These are phyloP conservation scores for Rhyacichthys aspro DNA, from an alignment of 2,797 vertebrate species.

Conservation along the genomic window DNA sequence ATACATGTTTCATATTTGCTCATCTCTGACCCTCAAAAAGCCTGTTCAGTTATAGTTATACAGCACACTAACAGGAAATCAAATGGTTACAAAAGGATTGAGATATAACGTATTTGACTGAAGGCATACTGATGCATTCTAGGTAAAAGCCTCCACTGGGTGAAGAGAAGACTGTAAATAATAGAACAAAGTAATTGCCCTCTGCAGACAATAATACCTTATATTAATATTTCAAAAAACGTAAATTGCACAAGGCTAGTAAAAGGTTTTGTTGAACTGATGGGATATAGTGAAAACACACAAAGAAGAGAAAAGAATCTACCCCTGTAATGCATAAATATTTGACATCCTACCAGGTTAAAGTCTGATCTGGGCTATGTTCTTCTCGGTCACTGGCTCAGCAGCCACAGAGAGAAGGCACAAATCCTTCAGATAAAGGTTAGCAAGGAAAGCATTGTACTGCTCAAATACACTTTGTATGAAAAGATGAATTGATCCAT, in stretches of 20 bases:
- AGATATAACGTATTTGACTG: constrained; percentile 62
- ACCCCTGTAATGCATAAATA: constrained; percentile 75
- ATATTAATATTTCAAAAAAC: constrained; percentile 82
- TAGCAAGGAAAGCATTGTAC: constrained; percentile 76
- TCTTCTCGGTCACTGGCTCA: constrained; percentile 46
- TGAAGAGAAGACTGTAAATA: constrained; percentile 76
- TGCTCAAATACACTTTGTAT: constrained; percentile 82
- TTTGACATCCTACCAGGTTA: constrained; percentile 77
- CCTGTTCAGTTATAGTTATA: constrained; percentile 43
- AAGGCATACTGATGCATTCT: constrained; percentile 46
- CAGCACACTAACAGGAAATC: constrained; percentile 64
- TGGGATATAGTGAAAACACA: constrained; percentile 70
- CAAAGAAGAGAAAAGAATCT: constrained; percentile 70
- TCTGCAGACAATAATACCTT: constrained; percentile 80
- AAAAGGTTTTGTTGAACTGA: constrained; percentile 82
- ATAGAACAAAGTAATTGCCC: constrained; percentile 82
- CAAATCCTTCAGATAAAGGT: constrained; percentile 54
- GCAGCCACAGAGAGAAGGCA: constrained; percentile 22
- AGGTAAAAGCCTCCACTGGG: constrained; percentile 74
- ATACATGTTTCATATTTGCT: constrained; percentile 47
- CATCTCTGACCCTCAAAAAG: constrained; percentile 49
- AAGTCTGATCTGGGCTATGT: constrained; percentile 44
- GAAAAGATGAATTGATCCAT: constrained; percentile 90
- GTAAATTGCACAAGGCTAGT: constrained; percentile 73
- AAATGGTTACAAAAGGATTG: constrained; percentile 69